phyloP scores from a whole-genome alignment of 2,113 vertebrate genomes.

The Orycteropus afer region DNA sequence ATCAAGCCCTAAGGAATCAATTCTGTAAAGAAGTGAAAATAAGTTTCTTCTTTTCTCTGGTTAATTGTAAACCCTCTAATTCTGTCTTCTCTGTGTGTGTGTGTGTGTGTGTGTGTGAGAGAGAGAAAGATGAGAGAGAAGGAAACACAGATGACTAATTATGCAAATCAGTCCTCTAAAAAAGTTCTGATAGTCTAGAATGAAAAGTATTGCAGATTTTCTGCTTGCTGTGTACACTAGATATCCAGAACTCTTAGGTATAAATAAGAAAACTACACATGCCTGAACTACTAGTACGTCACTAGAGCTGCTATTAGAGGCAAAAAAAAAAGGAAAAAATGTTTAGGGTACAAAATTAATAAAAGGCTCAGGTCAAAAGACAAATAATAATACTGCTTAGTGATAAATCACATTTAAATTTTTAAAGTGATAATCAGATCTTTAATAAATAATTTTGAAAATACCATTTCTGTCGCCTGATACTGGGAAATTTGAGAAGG shows the following conservation, averaged over 20 bases:
- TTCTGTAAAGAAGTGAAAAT: background rate
- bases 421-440: background rate
- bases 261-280: background rate
- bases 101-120: background rate
- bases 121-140: background rate
- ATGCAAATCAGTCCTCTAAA: background rate
- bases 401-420: conserved; percentile 4
- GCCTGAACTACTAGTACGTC: background rate
- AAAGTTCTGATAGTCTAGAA: background rate
- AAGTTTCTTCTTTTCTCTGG: background rate
- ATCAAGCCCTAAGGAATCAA: background rate
- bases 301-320: background rate
- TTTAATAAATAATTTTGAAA: background rate
- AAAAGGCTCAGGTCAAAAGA: background rate
- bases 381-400: background rate
- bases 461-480: background rate
- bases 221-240: background rate
- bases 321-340: background rate
- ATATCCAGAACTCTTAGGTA: background rate
- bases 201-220: background rate
- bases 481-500: background rate
- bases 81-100: background rate
- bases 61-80: background rate
- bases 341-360: background rate
- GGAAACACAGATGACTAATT: background rate